Base-by-base conservation (phyloP, 2,797 vertebrate genomes). In the Microctenopoma lineatum region DNA sequence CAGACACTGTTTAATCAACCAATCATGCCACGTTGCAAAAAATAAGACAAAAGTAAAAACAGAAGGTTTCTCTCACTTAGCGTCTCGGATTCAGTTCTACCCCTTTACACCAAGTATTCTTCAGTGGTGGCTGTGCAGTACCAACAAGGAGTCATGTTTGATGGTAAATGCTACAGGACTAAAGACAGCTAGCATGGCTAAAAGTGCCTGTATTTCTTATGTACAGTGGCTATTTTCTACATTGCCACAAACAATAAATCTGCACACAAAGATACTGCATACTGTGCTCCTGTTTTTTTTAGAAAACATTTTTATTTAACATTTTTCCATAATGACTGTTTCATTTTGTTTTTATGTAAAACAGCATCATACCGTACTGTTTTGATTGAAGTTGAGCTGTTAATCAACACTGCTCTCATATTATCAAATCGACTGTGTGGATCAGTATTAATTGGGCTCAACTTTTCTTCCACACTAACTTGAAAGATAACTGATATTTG, bases 381-480 rank as follows among this genome's bases (percentile, higher is more conserved):
- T 53, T 45, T 18, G 72, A 29, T 14, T 65, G 7, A 61, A 55
- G 32, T 14, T 7, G 14, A 44, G 13, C 13, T 70, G 18, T 69
- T 50, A 34, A 73, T 69, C 45, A 55, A 65, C 26, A 70, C 38
- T 39, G 14, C 21, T 52, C 54, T 67, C 45, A 47, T 53, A 6
- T 21, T 53, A 32, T 47, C 21, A 46, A 36, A 36, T 11, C 6
- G 61, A 74, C 39, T 39, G 29, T 70, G 66, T 27, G 29, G 26
- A 83, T 86, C 64, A 46, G 51, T 78, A 75, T 74, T 50, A 70
- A 83, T 79, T 78, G 68, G 9, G 50, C 7, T 25, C 15, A 66
- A 32, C 41, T 65, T 60, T 56, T 14, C 27, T 45, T 50, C 27
- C 8, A 6, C 63, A 46, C 15, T 59, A 70, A 59, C 47, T 55